These are phyloP conservation scores for Ophiothrix spiculata DNA, from an alignment of 35 echinoderm and acorn worm species.

Conservation along the genomic window DNA sequence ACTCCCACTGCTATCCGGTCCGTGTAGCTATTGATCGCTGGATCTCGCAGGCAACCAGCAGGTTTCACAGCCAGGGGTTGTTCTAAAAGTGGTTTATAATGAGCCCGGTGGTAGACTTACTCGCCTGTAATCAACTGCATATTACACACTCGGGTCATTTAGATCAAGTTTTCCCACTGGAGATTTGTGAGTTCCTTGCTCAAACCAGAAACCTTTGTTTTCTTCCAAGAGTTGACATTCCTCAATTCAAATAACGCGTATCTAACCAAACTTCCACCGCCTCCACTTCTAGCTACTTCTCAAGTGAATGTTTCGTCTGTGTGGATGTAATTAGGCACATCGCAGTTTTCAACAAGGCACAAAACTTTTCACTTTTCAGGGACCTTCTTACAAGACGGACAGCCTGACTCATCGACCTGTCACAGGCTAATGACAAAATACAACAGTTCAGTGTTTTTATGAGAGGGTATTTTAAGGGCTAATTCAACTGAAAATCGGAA, in stretches of 20 bases:
- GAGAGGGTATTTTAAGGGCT: too few relatives aligned
- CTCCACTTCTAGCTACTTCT: too few relatives aligned
- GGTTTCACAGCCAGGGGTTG: not conserved
- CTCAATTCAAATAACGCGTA: not conserved
- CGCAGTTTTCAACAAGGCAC: not conserved
- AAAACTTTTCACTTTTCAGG: not conserved
- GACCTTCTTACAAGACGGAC: not conserved
- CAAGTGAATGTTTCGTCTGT: too few relatives aligned
- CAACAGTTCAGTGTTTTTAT: not conserved
- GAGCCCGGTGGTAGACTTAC: not conserved
- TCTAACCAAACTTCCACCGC: not conserved
- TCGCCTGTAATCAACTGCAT: conserved; percentile 7
- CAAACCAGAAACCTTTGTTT: not conserved
- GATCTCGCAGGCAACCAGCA: not conserved
- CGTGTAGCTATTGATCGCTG: not conserved
- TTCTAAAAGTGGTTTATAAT: conserved; percentile 16
- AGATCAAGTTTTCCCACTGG: conserved; percentile 1
- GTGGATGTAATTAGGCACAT: conserved; percentile 8
- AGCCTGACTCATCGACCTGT: not conserved
- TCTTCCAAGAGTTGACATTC: not conserved
- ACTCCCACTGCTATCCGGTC: not conserved
- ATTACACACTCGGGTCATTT: conserved; percentile 3
- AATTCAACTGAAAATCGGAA: not conserved
- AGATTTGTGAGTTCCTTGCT: not conserved
- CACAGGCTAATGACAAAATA: conserved; percentile 1